Base-by-base conservation (phyloP, 2,888 invertebrate species). In the Rhaphigaster nebulosa region DNA sequence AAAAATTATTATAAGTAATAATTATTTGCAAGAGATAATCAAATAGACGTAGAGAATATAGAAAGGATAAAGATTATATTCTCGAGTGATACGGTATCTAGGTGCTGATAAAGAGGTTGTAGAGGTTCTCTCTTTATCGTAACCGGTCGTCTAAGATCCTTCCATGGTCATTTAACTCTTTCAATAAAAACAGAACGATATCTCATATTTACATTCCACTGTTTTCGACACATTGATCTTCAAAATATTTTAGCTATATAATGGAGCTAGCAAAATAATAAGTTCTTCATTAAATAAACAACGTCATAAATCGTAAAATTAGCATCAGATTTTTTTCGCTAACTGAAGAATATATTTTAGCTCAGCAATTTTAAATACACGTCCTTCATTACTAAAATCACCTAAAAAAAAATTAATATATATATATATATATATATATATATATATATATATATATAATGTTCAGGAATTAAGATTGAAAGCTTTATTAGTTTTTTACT, bases 111-210 rank as follows among this genome's bases (percentile, higher is more conserved):
- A 76, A 6, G 70, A 76, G 70, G 70, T 76, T 76, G 70, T 76
- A 38, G 38, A 76, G 70, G 70, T 76, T 34, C 38, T 10, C 1
- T 20, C 8, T 34, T 65, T 65, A 65, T 65, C 65, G 29, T 34
- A 5, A 65, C 15, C 70, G 70, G 70, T 38, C 34, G 70, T 38
- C 70, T 76, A 6, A 76, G 70, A 76, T 76, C 70, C 38, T 0
- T 76, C 23, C 70, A 76, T 76, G 70, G 70, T 76, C 70, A 38
- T 76, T 76, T 76, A 76, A 76, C 70, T 38, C 38, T 23, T 76
- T 76, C 34, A 38, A 76, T 65, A 76, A 38, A 76, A 76, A 76
- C 70, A 76, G 20, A 38, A 76, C 70, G 70, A 12, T 76, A 76
- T 76, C 70, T 18, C 70, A 20, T 76, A 76, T 76, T 76, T 76